A percentile compares a stretch with the other conserved stretches of the same genome.
These are phyloP conservation scores for Euleptes europaea DNA, from an alignment of 2,113 vertebrate genomes.

Conservation along the genomic window DNA sequence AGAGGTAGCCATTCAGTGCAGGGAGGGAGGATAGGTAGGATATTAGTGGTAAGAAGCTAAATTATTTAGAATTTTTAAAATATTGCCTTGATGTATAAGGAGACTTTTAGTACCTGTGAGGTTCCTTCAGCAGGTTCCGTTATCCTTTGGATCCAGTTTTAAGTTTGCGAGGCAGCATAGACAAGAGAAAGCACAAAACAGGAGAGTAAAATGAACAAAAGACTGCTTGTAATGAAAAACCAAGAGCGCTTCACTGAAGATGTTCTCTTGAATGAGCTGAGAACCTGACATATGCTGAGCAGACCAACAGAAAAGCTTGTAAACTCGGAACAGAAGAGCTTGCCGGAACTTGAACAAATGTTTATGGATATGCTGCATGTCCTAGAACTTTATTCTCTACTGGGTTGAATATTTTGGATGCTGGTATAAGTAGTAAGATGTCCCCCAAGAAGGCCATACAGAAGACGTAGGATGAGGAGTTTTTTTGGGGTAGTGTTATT, in stretches of 20 bases:
- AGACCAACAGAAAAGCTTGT: not conserved
- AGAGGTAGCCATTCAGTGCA: not conserved
- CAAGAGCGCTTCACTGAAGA: not conserved
- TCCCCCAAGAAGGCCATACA: not conserved
- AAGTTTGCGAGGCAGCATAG: constrained; percentile 11
- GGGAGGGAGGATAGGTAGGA: not conserved
- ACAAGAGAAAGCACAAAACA: not conserved
- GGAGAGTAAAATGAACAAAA: not conserved
- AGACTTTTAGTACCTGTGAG: not conserved
- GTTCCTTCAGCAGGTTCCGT: not conserved
- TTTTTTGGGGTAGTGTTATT: not conserved
- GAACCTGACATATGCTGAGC: not conserved
- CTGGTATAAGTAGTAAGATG: not conserved
- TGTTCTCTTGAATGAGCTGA: not conserved
- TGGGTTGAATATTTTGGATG: not conserved
- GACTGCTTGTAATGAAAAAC: not conserved
- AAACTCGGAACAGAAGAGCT: not conserved
- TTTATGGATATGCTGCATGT: not conserved
- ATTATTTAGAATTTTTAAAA: constrained; percentile 15
- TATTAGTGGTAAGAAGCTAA: not conserved
- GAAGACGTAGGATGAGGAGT: not conserved
- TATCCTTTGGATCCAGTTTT: not conserved
- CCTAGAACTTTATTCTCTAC: not conserved
- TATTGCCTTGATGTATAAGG: constrained; percentile 23
- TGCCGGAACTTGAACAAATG: not conserved